phyloP scores from a whole-genome alignment of 2,888 invertebrate species.

The Campoplex capitator region DNA sequence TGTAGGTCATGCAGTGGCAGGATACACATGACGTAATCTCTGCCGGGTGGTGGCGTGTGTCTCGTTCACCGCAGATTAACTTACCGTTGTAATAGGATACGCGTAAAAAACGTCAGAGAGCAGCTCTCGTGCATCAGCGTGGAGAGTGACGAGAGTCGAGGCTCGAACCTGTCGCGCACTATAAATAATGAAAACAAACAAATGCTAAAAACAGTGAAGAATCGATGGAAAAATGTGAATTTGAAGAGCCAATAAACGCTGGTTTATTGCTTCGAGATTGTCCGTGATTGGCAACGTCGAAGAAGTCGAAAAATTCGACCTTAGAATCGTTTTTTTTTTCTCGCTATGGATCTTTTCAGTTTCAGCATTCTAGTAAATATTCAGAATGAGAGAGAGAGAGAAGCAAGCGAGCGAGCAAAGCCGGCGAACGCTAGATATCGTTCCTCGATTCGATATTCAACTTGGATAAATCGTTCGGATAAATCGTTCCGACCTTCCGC shows the following conservation, averaged over 20 bases:
- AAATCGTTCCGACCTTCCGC: slow-evolving; percentile 52
- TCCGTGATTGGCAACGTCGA: background rate
- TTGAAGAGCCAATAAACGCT: background rate
- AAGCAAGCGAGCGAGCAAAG: slow-evolving; percentile 16
- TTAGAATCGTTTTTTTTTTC: background rate
- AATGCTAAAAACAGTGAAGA: background rate
- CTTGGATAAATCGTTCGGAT: slow-evolving; percentile 50
- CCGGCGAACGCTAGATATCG: slow-evolving; percentile 27
- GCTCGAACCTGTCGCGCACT: background rate
- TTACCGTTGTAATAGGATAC: slow-evolving; percentile 48
- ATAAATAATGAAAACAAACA: background rate
- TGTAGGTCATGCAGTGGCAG: slow-evolving; percentile 39
- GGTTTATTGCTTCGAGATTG: background rate
- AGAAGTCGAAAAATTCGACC: background rate
- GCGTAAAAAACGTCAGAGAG: slow-evolving; percentile 26
- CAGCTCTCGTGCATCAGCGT: slow-evolving; percentile 17
- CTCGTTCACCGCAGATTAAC: slow-evolving; percentile 39
- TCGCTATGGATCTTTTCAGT: background rate
- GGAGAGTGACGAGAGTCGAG: slow-evolving; percentile 2
- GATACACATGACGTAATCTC: slow-evolving; percentile 50
- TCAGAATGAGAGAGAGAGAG: background rate
- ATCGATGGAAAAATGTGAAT: background rate
- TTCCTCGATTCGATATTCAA: slow-evolving; percentile 57
- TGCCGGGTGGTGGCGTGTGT: slow-evolving; percentile 3
- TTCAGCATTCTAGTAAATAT: slow-evolving; percentile 16